These are phyloP conservation scores for Thaleichthys pacificus DNA, from an alignment of 2,797 vertebrate genomes.

Conservation along the genomic window DNA sequence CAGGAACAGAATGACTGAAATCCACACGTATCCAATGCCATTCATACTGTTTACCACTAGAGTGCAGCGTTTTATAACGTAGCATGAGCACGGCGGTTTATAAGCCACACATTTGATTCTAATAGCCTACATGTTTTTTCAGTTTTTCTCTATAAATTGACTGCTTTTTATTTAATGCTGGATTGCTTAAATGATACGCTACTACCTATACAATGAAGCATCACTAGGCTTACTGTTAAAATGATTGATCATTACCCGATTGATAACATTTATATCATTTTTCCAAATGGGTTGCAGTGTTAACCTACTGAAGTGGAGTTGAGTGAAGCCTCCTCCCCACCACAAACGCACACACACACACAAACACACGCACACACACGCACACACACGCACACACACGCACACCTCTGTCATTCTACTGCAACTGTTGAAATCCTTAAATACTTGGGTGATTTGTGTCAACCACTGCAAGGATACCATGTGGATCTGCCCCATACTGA, in stretches of 20 bases:
- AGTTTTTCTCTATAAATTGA: neutral
- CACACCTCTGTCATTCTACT: neutral
- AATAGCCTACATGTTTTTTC: neutral
- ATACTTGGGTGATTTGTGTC: neutral
- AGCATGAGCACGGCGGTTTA: neutral
- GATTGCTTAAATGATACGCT: neutral
- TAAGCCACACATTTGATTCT: neutral
- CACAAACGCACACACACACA: neutral
- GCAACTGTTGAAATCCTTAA: neutral
- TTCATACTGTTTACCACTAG: constrained; percentile 13
- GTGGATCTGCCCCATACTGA: neutral
- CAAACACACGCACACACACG: neutral
- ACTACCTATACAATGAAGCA: neutral
- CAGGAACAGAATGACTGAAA: neutral
- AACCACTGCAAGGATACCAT: too few relatives aligned
- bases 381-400: neutral
- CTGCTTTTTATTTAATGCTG: neutral
- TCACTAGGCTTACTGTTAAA: too few relatives aligned
- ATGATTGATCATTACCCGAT: too few relatives aligned
- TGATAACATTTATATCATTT: neutral
- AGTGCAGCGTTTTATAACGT: constrained; percentile 19
- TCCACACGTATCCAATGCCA: neutral
- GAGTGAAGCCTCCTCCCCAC: neutral
- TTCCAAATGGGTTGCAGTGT: neutral
- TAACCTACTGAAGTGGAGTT: neutral